Percentiles rank a stretch among this genome's conserved stretches.
Evolutionary conservation across 2,888 invertebrate species (phyloP).

Genomic region (Synanthedon myopaeformis): DNA sequence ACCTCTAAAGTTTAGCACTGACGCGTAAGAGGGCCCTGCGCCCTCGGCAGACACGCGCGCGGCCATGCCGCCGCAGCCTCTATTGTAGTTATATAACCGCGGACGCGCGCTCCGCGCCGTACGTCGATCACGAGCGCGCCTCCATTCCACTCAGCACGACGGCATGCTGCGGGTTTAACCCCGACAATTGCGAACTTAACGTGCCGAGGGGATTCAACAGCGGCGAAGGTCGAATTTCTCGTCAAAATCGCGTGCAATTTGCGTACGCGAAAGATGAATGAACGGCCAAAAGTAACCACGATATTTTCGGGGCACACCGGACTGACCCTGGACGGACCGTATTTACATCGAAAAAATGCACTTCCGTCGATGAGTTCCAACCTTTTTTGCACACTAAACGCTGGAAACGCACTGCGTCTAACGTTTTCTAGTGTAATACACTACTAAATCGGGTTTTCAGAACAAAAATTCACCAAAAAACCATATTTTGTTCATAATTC

Average conservation of each 20-base stretch:
- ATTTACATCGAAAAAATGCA: slow-evolving; percentile 69
- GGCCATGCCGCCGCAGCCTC: slow-evolving; percentile 68
- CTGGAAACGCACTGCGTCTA: slow-evolving; percentile 43
- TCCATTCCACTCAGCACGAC: slow-evolving; percentile 65
- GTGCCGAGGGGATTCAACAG: slow-evolving; percentile 36
- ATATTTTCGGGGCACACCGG: slow-evolving; percentile 57
- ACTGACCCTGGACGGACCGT: slow-evolving; percentile 63
- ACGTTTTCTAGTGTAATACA: slow-evolving; percentile 37
- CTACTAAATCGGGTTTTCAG: slow-evolving; percentile 37
- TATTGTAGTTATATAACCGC: slow-evolving; percentile 64
- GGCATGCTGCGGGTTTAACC: slow-evolving; percentile 59
- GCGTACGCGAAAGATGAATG: slow-evolving; percentile 11
- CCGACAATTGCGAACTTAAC: slow-evolving; percentile 27
- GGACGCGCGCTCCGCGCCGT: slow-evolving; percentile 70
- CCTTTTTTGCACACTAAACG: slow-evolving; percentile 46
- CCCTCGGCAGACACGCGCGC: slow-evolving; percentile 64
- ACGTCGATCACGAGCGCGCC: slow-evolving; percentile 70
- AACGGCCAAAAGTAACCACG: slow-evolving; percentile 40
- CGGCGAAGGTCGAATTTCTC: slow-evolving; percentile 42
- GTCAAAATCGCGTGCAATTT: slow-evolving; percentile 17
- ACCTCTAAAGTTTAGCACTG: slow-evolving; percentile 74
- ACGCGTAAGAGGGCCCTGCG: slow-evolving; percentile 78
- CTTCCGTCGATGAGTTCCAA: slow-evolving; percentile 57
- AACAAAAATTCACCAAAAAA: slow-evolving; percentile 55
- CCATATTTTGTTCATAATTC: slow-evolving; percentile 67